These are phyloP conservation scores for Gallinago paraguaiae DNA, from an alignment of 2,113 vertebrate species.

Conservation along the genomic window DNA sequence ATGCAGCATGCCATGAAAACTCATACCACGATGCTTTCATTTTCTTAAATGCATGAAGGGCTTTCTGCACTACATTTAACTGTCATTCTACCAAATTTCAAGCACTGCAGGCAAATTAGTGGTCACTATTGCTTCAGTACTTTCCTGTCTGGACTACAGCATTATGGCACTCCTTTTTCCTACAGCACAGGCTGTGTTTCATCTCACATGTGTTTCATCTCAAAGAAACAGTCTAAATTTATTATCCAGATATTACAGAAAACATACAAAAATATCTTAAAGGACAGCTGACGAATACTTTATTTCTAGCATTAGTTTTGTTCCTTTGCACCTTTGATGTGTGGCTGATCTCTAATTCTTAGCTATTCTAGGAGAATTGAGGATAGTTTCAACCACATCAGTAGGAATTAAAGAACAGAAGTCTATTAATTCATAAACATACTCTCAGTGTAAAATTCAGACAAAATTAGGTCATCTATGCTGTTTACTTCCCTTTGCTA, in stretches of 20 bases:
- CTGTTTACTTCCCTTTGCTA: not conserved
- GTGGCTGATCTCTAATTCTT: not conserved
- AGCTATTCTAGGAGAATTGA: not conserved
- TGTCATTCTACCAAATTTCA: not conserved
- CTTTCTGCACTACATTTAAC: not conserved
- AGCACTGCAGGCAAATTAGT: not conserved
- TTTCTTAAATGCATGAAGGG: not conserved
- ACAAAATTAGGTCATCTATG: not conserved
- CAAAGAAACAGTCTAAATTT: not conserved
- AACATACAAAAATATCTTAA: not conserved
- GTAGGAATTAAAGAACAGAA: not conserved
- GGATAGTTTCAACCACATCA: not conserved
- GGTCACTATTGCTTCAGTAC: not conserved
- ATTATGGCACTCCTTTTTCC: not conserved
- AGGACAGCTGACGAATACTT: not conserved
- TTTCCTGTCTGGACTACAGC: not conserved
- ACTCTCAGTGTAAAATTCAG: not conserved
- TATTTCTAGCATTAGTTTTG: not conserved
- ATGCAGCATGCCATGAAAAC: not conserved
- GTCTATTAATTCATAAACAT: not conserved
- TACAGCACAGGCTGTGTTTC: not conserved
- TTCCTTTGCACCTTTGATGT: not conserved
- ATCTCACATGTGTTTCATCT: not conserved
- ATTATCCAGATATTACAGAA: not conserved
- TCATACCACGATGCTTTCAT: not conserved